Conservation (phyloP, 2,113 vertebrate genomes). For the Osmerus mordax region DNA sequence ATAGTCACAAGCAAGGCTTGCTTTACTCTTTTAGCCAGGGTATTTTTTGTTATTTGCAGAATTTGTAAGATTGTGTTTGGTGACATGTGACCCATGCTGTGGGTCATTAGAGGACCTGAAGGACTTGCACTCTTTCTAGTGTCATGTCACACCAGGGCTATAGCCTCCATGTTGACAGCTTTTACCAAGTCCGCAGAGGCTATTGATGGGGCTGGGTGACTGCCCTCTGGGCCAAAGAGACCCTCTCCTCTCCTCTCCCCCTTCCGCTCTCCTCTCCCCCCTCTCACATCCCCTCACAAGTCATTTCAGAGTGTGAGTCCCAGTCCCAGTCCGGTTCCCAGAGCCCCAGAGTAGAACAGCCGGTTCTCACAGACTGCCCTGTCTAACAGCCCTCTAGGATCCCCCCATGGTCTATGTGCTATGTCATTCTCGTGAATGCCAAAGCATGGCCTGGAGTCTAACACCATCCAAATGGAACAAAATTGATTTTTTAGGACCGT, state of each 20-base stretch:
- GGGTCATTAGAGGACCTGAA: too few relatives aligned
- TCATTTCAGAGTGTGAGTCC: not conserved
- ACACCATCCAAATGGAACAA: too few relatives aligned
- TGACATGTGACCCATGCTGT: too few relatives aligned
- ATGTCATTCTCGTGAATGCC: too few relatives aligned
- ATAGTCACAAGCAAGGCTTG: too few relatives aligned
- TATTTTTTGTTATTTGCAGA: too few relatives aligned
- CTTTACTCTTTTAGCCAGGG: too few relatives aligned
- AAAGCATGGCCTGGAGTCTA: too few relatives aligned
- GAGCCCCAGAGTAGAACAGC: not conserved
- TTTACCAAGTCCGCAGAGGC: not conserved
- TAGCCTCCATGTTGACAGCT: not conserved
- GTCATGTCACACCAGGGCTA: not conserved
- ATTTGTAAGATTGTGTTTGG: not conserved
- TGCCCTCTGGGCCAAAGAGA: not conserved
- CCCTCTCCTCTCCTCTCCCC: not conserved
- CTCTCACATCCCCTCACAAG: not conserved
- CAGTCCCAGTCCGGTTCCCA: not conserved
- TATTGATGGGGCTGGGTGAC: not conserved
- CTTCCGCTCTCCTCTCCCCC: conserved; percentile 7
- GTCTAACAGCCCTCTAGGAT: too few relatives aligned
- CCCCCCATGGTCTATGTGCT: too few relatives aligned
- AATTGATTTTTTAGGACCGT: too few relatives aligned
- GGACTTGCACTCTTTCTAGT: not conserved
- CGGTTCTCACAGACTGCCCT: not conserved